Conservation (phyloP, 2,113 vertebrate genomes). For the Aphelocoma coerulescens region DNA sequence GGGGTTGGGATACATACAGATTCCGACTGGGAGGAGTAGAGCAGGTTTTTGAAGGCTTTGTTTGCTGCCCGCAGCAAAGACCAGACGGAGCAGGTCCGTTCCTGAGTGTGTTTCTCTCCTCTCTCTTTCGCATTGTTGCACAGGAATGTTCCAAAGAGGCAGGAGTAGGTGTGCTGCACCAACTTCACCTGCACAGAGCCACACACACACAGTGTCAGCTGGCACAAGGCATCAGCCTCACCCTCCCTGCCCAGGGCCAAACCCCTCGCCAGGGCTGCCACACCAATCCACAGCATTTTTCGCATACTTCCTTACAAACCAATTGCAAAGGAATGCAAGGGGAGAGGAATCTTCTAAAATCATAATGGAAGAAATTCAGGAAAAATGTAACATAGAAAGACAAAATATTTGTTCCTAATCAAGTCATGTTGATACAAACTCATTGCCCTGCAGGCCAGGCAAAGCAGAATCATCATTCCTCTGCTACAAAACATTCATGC, state of each 20-base stretch:
- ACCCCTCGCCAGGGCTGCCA: background rate
- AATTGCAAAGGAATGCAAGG: background rate
- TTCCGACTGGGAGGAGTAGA: constrained; percentile 95
- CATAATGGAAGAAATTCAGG: background rate
- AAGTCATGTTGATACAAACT: background rate
- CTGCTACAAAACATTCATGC: background rate
- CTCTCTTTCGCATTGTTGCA: constrained; percentile 97
- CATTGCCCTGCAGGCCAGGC: background rate
- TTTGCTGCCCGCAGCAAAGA: constrained; percentile 92
- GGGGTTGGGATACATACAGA: constrained; percentile 76
- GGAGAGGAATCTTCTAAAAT: background rate
- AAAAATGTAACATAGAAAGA: background rate
- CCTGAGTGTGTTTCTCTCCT: constrained; percentile 88
- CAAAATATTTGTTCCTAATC: background rate
- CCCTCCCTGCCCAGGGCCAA: background rate
- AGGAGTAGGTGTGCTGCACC: constrained; percentile 97
- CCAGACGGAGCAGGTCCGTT: constrained; percentile 96
- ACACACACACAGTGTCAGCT: background rate
- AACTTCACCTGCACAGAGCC: constrained; percentile 85
- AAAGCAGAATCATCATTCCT: background rate
- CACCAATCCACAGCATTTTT: background rate
- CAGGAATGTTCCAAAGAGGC: constrained; percentile 98
- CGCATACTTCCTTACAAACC: background rate
- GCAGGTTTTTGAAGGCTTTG: constrained; percentile 92
- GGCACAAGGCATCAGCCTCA: background rate